Evolutionary conservation across 2,797 vertebrate genomes (phyloP), one percentile per base, ranked within the genome.

Genomic region (Malurus leucopterus): DNA sequence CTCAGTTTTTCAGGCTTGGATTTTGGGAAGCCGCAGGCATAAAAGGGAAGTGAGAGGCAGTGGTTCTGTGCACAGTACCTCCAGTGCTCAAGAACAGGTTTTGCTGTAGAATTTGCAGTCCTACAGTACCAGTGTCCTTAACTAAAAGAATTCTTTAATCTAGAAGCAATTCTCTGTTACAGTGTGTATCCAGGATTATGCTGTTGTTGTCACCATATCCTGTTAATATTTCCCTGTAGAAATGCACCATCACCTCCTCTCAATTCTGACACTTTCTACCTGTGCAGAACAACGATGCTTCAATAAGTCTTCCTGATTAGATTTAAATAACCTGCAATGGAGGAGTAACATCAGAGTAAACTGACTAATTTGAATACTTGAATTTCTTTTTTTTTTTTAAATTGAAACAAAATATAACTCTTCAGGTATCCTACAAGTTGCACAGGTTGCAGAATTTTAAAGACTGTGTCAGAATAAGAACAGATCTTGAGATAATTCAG

Each of bases 121-220:
- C 40, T 40, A 41, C 32, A 44, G 49, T 27, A 53, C 38, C 41
- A 47, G n/a, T 32, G 30, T 40, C 27, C 43, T 63, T 38, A 32
- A 34, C 26, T 49, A 32, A 54, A 44, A 79, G n/a, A 63, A 27
- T 24, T 30, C 44, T 80, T 24, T 47, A 14, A 26, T 38, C 16
- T 41, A 32, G 40, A 81, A 30, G 16, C 55, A 65, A 40, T 27
- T 58, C 40, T 55, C 9, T 58, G 23, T 32, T 44, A 2, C 0
- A 21, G n/a, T 1, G 2, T 29, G 40, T 15, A 36, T 47, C 49
- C 2, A 8, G 36, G 53, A 29, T 7, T 7, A 2, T 2, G 7
- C 21, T 36, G 61, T 24, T 36, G 32, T 51, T 63, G 63, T 20
- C 62, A 26, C 13, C 40, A 11, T 4, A 12, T 8, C 27, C 38